phyloP scores from a whole-genome alignment of 1,140 invertebrate species.

The Andrena cerasifolii region DNA sequence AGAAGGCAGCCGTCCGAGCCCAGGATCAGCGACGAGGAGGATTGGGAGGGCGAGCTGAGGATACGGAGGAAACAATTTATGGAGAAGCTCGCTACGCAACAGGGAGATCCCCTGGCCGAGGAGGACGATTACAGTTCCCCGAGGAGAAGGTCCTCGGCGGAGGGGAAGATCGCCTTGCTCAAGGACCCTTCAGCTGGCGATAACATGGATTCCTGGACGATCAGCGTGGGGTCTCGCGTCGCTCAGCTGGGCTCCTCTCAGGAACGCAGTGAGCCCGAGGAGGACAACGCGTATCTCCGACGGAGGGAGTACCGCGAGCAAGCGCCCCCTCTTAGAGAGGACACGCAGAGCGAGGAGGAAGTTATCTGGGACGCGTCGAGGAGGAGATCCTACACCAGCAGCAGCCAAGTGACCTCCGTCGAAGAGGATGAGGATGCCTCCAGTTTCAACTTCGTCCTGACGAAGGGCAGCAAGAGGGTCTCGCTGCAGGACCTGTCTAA shows the following conservation, averaged over 20 bases:
- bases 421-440: constrained; percentile 70
- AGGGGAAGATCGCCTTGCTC: constrained; percentile 78
- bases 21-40: constrained; percentile 76
- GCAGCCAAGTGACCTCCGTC: constrained; percentile 68
- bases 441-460: constrained; percentile 71
- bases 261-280: constrained; percentile 77
- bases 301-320: constrained; percentile 65
- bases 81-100: constrained; percentile 61
- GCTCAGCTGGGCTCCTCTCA: constrained; percentile 74
- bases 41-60: constrained; percentile 78
- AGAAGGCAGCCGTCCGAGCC: constrained; percentile 53
- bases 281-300: constrained; percentile 66
- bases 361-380: constrained; percentile 52
- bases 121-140: constrained; percentile 65
- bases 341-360: constrained; percentile 69
- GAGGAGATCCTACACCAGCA: constrained; percentile 59
- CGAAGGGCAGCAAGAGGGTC: constrained; percentile 71
- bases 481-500: constrained; percentile 76
- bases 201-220: constrained; percentile 79
- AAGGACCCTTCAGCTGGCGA: constrained; percentile 72
- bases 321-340: constrained; percentile 63
- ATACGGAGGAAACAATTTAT: constrained; percentile 69
- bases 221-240: constrained; percentile 70
- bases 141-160: constrained; percentile 78
- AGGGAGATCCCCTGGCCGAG: constrained; percentile 44